Base-by-base conservation (phyloP, 2,113 vertebrate genomes). In the Dasyurus viverrinus region DNA sequence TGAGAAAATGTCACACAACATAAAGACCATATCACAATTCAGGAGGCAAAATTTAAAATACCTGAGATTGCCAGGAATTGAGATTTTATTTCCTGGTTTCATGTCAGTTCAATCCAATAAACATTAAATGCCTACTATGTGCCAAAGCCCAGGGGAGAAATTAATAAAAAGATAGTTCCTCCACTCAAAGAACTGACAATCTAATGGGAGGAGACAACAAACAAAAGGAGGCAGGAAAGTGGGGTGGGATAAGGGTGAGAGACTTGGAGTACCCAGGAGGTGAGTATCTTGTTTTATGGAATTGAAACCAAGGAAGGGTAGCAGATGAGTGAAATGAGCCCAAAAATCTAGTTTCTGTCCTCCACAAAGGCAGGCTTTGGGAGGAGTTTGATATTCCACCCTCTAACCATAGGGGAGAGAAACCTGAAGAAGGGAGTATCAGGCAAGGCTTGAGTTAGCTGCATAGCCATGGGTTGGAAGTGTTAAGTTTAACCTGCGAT, bases 41-140 rank as follows among this genome's bases (percentile, higher is more conserved):
- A 42, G n/a, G 36, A 84, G 19, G 68, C n/a, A 84, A 84, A 76
- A 84, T 42, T 91, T 27, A 22, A 89, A 89, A 91, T 46, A 91
- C 95, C 54, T 53, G 19, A 26, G 47, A 90, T 8, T 47, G 53
- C 46, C 30, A 95, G 3, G 27, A 4, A 30, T 25, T 89, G 47
- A 93, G 46, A 91, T 22, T 90, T 24, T 93, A 91, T 54, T 54
- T 90, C 84, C 60, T 91, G 91, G 22, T 92, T 68, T 68, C 30
- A 36, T 68, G 60, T 11, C 30, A 68, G 36, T 68, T 68, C 3
- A 68, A 68, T 36, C 12, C 60, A 68, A 68, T 30, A 60, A 60
- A 30, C 55, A 68, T 68, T 36, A 60, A 55, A 57, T 30, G 26
- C 30, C 14, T 36, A 68, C 30, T 68, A 4, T 36, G 60, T 68